Evolutionary conservation across 2,888 invertebrate species (phyloP), one percentile per base, ranked within the genome.

Genomic region (Anticlea derivata): DNA sequence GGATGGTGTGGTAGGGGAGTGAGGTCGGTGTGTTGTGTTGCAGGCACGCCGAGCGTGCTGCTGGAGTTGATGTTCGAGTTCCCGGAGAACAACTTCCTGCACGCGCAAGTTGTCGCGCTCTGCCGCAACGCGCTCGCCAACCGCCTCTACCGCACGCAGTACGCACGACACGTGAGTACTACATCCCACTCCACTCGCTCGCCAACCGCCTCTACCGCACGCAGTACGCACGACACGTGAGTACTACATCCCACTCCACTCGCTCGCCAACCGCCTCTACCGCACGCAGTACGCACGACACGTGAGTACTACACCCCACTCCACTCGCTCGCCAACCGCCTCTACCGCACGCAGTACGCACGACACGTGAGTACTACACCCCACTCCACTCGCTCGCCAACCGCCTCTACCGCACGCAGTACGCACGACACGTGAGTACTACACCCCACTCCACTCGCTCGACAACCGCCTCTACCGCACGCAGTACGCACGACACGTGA

Each of bases 31-130:
- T n/a, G n/a, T n/a, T n/a, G n/a, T n/a, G 24, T 35, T 35, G 52
- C 90, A 79, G 93, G 92, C 59, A 94, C 93, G 29, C 92, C 93
- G 69, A 86, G 87, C 65, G 86, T 93, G 69, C 90, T 95, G 70
- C 87, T 98, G 93, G 95, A 97, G 82, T 92, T 98, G 85, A 96
- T 97, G 92, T 97, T 98, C 91, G 92, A 93, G 81, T 97, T 96
- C 91, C 93, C 94, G 61, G 95, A 97, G 95, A 98, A 99, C 92
- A 98, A 98, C 92, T 98, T 99, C 91, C 92, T 99, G 78, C 98
- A 99, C 87, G 95, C 95, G 63, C 96, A 97, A 90, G 95, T 97
- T 64, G 94, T 95, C 81, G 93, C 94, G 80, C 95, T 96, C 79
- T 86, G 98, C 66, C 91, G 92, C 55, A 92, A 94, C 86, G 95